Percentiles rank a stretch among this genome's conserved stretches.
phyloP scores from a whole-genome alignment of 1,140 invertebrate species.

The Paracyclopina nana region DNA sequence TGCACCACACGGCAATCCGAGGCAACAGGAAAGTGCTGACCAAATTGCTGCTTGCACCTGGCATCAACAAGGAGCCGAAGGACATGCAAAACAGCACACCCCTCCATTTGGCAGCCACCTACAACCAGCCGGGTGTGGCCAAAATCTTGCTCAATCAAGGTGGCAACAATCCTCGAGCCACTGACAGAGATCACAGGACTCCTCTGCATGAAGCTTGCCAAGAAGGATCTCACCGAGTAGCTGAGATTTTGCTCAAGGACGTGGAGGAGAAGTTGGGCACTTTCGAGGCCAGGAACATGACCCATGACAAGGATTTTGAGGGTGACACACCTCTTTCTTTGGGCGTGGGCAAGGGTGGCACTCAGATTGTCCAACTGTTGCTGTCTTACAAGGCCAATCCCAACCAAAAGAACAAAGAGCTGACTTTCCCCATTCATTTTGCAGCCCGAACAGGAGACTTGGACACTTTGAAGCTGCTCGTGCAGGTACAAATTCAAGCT shows the following conservation, averaged over 20 bases:
- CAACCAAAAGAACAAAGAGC: not conserved
- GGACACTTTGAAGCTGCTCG: conserved; percentile 9
- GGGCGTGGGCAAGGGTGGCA: not conserved
- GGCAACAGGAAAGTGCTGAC: conserved; percentile 23
- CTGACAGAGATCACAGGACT: not conserved
- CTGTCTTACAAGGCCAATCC: conserved; percentile 1
- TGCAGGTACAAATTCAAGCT: too few species aligned
- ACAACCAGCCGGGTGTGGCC: not conserved
- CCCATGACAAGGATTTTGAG: conserved; percentile 2
- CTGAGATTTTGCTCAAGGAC: too few species aligned
- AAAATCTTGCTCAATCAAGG: conserved; percentile 1
- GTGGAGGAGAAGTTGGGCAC: not conserved
- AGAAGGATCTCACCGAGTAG: too few species aligned
- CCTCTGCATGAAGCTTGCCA: conserved; percentile 7
- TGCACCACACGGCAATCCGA: conserved; percentile 31
- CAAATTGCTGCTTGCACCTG: not conserved
- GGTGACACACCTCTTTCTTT: conserved; percentile 5
- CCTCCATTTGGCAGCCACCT: conserved; percentile 5
- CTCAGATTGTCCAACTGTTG: not conserved
- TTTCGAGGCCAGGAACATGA: not conserved
- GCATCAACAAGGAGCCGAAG: not conserved
- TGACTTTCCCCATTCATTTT: conserved; percentile 1
- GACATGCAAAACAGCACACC: conserved; percentile 11
- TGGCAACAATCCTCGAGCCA: not conserved
- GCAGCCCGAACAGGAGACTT: conserved; percentile 5